These are phyloP conservation scores for Altica lythri DNA, from an alignment of 2,888 invertebrate species.

Conservation along the genomic window DNA sequence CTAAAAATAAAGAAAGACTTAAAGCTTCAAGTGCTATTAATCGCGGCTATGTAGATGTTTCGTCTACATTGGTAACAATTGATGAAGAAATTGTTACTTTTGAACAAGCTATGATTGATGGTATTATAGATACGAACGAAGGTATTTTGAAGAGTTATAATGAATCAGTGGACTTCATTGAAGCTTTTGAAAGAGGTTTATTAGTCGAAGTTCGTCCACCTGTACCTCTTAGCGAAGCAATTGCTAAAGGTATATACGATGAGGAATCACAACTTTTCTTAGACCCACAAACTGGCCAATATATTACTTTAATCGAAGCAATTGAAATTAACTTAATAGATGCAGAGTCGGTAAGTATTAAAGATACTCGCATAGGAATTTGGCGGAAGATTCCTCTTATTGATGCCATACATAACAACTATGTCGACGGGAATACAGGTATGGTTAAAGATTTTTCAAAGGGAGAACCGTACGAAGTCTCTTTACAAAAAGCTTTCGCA, in stretches of 20 bases:
- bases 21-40: conserved; percentile 83
- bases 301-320: conserved; percentile 81
- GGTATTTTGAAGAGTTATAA: conserved; percentile 67
- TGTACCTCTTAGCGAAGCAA: conserved; percentile 78
- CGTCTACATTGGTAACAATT: conserved; percentile 83
- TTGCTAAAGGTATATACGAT: conserved; percentile 80
- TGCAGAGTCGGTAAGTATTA: conserved; percentile 80
- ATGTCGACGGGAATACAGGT: conserved; percentile 74
- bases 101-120: conserved; percentile 78
- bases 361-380: conserved; percentile 75
- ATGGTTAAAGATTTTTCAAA: conserved; percentile 71
- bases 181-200: conserved; percentile 83
- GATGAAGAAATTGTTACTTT: conserved; percentile 82
- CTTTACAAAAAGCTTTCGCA: conserved; percentile 77
- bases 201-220: conserved; percentile 82
- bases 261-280: conserved; percentile 79
- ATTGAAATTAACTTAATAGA: conserved; percentile 81
- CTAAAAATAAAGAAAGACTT: conserved; percentile 77
- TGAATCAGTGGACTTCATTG: conserved; percentile 72
- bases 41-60: conserved; percentile 81
- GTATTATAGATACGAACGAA: conserved; percentile 74
- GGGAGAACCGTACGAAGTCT: conserved; percentile 67
- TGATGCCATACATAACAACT: conserved; percentile 76
- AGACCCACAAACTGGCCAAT: conserved; percentile 78
- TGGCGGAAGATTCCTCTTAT: conserved; percentile 78